phyloP scores from a whole-genome alignment of 1,140 invertebrate genomes.

The Eriosoma lanigerum region DNA sequence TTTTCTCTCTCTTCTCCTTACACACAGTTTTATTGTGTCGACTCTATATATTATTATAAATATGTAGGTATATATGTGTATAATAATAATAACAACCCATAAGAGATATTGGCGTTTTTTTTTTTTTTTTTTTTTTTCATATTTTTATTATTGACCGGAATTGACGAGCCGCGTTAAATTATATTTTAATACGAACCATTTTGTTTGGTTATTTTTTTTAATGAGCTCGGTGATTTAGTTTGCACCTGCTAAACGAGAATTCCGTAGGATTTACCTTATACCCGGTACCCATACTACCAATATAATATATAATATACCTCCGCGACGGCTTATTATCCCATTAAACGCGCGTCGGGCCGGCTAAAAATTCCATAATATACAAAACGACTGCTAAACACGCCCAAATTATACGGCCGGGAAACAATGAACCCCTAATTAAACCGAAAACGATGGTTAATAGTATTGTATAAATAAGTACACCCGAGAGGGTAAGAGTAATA shows the following conservation, averaged over 20 bases:
- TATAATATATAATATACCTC: too few relatives aligned
- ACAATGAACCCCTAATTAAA: constrained; percentile 30
- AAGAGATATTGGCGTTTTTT: constrained; percentile 17
- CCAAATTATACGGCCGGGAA: constrained; percentile 36
- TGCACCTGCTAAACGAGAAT: constrained; percentile 29
- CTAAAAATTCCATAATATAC: neutral
- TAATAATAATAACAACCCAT: too few relatives aligned
- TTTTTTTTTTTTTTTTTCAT: neutral
- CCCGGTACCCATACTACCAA: neutral
- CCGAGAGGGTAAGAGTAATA: neutral
- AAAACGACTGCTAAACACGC: constrained; percentile 35
- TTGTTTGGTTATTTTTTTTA: constrained; percentile 27
- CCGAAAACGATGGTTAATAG: constrained; percentile 19
- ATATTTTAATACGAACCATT: constrained; percentile 19
- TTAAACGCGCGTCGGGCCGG: neutral
- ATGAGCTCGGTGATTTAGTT: constrained; percentile 23
- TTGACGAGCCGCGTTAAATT: constrained; percentile 45
- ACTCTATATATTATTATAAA: neutral
- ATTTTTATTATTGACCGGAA: constrained; percentile 45
- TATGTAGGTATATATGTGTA: neutral
- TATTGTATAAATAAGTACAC: neutral
- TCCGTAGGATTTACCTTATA: neutral
- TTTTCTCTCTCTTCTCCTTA: neutral
- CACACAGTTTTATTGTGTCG: constrained; percentile 5
- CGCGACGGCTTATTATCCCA: constrained; percentile 26